phyloP scores from a whole-genome alignment of 1,140 invertebrate species.

The Calycopis cecrops region DNA sequence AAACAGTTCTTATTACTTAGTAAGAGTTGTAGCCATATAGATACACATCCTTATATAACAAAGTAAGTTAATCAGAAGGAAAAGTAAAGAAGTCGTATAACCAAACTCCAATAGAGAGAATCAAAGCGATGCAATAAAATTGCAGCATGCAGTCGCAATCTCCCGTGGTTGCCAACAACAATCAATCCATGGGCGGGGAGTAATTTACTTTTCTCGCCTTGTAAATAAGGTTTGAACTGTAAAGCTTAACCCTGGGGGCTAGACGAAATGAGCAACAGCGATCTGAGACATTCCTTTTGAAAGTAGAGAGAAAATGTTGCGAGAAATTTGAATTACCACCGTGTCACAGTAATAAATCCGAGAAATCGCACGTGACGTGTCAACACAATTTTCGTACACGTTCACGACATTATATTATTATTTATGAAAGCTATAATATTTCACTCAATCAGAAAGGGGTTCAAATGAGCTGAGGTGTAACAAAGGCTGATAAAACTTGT shows the following conservation, averaged over 20 bases:
- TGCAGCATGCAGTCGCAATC: slow-evolving; percentile 22
- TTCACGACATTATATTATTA: slow-evolving; percentile 1
- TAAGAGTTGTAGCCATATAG: no score
- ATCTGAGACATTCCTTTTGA: slow-evolving; percentile 11
- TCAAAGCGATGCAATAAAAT: slow-evolving; percentile 15
- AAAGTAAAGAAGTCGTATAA: neutral
- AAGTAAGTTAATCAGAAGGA: slow-evolving; percentile 4
- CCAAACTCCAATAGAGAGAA: slow-evolving; percentile 5
- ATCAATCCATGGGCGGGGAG: slow-evolving; percentile 37
- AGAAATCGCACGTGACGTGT: slow-evolving; percentile 4
- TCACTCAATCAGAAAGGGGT: no score
- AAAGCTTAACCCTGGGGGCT: slow-evolving; percentile 16
- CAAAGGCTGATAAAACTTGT: no score
- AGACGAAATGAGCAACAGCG: slow-evolving; percentile 25
- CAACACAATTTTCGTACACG: neutral
- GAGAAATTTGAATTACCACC: slow-evolving; percentile 8
- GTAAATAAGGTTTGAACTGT: slow-evolving; percentile 33
- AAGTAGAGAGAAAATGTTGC: slow-evolving; percentile 15
- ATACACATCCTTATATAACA: neutral
- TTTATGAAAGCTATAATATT: neutral
- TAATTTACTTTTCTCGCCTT: slow-evolving; percentile 45
- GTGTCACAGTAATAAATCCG: slow-evolving; percentile 10
- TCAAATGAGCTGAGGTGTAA: no score
- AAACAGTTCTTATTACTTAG: no score
- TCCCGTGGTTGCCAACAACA: slow-evolving; percentile 29